phyloP scores from a whole-genome alignment of 2,797 vertebrate species.

The Gymnoscopelus braueri region DNA sequence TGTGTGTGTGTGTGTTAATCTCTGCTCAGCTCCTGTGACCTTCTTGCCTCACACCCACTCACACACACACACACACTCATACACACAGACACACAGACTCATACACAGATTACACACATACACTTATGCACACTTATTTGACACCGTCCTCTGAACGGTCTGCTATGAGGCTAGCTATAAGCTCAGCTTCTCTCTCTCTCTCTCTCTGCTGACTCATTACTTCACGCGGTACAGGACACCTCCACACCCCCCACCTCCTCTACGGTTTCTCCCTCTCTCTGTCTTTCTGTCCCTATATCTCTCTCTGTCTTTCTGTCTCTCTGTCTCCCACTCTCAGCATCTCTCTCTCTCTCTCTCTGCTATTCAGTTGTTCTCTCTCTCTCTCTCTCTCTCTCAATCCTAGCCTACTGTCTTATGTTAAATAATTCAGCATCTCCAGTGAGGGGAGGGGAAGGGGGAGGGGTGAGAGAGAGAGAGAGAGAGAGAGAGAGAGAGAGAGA shows the following conservation, averaged over 20 bases:
- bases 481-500: slow-evolving; percentile 7
- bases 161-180: too few species aligned
- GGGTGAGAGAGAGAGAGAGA: slow-evolving; percentile 20
- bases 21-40: too few species aligned
- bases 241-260: not conserved
- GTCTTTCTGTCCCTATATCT: not conserved
- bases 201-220: slow-evolving; percentile 5
- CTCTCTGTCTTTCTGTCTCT: not conserved
- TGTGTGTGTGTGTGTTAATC: too few species aligned
- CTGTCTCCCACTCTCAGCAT: too few species aligned
- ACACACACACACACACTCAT: too few species aligned
- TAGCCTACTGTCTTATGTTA: slow-evolving; percentile 58
- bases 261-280: not conserved
- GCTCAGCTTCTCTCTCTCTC: slow-evolving; percentile 16
- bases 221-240: not conserved
- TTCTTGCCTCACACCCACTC: too few species aligned
- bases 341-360: not conserved
- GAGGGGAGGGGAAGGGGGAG: slow-evolving; percentile 28
- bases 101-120: too few species aligned
- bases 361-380: too few species aligned
- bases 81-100: too few species aligned
- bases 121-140: too few species aligned
- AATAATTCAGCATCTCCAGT: slow-evolving; percentile 74
- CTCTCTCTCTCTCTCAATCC: not conserved
- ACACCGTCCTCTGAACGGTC: too few species aligned